A percentile compares a stretch with the other conserved stretches of the same genome.
Conservation (phyloP, 2,797 vertebrate species). For the Tenualosa thibaudeaui region DNA sequence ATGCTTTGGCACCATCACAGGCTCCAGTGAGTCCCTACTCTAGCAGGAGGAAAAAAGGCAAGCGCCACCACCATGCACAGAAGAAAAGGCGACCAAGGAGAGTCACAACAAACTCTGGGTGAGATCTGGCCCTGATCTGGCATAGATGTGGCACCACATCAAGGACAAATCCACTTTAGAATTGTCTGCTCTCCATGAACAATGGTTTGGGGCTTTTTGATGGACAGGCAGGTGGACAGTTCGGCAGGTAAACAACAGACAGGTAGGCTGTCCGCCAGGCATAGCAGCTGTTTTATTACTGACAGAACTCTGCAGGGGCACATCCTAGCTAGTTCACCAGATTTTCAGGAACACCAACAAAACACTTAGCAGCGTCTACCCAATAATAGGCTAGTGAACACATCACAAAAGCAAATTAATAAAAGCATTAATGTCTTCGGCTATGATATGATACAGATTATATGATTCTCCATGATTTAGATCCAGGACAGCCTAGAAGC, state of each 20-base stretch:
- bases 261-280: neutral
- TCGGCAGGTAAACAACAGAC: neutral
- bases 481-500: neutral
- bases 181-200: neutral
- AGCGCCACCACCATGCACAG: neutral
- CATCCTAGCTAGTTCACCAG: neutral
- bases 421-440: neutral
- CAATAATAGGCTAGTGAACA: neutral
- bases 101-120: neutral
- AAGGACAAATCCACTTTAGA: neutral
- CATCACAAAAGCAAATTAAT: neutral
- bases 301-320: neutral
- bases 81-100: no score
- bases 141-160: neutral
- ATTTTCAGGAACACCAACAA: neutral
- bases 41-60: neutral
- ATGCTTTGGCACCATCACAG: neutral
- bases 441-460: neutral
- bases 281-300: neutral
- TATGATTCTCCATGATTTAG: neutral
- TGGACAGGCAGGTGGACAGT: conserved; percentile 5
- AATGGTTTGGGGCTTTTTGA: neutral
- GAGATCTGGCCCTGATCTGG: neutral
- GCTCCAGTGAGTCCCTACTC: neutral
- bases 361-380: neutral